phyloP scores from a whole-genome alignment of 2,888 invertebrate genomes.

The Epinotia demarniana region DNA sequence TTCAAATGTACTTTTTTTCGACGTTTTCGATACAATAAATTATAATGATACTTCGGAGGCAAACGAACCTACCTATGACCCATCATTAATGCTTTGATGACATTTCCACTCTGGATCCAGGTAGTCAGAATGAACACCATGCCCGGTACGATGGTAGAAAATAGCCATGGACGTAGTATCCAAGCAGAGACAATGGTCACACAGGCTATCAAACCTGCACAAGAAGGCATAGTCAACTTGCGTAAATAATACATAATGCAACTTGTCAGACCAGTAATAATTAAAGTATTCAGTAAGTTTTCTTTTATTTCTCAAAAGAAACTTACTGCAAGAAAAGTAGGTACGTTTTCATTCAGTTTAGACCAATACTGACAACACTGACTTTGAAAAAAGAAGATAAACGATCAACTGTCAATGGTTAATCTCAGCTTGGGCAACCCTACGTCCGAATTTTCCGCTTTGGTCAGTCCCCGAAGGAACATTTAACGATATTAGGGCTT shows the following conservation, averaged over 20 bases:
- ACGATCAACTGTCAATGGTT: conserved; percentile 29
- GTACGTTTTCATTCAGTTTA: not conserved
- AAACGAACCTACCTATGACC: no score
- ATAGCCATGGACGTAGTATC: not conserved
- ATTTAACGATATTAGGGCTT: conserved; percentile 84
- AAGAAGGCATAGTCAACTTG: not conserved
- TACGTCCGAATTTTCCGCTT: conserved; percentile 68
- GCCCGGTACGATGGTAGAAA: not conserved
- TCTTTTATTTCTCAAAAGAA: not conserved
- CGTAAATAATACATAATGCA: not conserved
- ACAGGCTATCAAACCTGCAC: not conserved
- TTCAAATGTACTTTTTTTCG: not conserved
- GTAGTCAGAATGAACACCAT: not conserved
- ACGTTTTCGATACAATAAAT: no score
- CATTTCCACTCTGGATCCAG: no score
- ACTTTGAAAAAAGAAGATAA: conserved; percentile 37
- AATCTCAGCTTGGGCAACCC: conserved; percentile 59
- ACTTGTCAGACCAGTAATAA: not conserved
- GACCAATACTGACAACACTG: conserved; percentile 23
- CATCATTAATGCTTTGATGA: no score
- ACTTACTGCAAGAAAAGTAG: not conserved
- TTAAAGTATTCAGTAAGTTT: not conserved
- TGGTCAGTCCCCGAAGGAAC: conserved; percentile 82
- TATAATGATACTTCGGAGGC: no score
- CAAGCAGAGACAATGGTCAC: not conserved